phyloP scores from a whole-genome alignment of 1,140 invertebrate genomes.

The Drosophila insularis region DNA sequence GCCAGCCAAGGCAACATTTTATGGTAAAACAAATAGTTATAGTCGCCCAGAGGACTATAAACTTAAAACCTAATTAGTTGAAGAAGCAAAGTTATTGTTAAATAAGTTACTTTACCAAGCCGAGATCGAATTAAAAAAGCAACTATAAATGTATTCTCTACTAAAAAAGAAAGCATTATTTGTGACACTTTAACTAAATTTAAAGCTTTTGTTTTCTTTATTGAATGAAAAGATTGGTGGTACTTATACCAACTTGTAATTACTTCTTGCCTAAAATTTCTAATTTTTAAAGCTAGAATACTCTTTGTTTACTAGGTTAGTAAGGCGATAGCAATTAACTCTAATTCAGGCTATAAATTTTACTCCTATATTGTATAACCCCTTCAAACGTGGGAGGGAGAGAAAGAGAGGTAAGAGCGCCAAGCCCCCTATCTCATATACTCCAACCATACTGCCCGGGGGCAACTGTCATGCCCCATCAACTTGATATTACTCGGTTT shows the following conservation, averaged over 20 bases:
- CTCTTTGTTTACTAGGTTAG: neutral
- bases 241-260: no score
- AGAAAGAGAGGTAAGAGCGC: neutral
- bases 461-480: slow-evolving; percentile 63
- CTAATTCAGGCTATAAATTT: slow-evolving; percentile 1
- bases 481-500: slow-evolving; percentile 52
- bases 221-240: no score
- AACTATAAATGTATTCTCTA: slow-evolving; percentile 12
- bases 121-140: neutral
- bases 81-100: slow-evolving; percentile 4
- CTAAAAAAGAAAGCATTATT: neutral
- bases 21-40: slow-evolving; percentile 43
- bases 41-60: slow-evolving; percentile 12
- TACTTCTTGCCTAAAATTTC: no score
- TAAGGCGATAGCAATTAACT: neutral
- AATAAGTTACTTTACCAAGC: neutral
- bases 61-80: slow-evolving; percentile 13
- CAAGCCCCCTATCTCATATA: slow-evolving; percentile 2
- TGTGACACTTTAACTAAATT: no score
- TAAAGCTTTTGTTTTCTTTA: no score
- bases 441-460: slow-evolving; percentile 12
- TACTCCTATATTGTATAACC: neutral
- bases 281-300: neutral
- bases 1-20: slow-evolving; percentile 29
- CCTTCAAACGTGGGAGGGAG: slow-evolving; percentile 1